phyloP scores from a whole-genome alignment of 2,888 invertebrate species.

The Acanthococcus lagerstroemiae region DNA sequence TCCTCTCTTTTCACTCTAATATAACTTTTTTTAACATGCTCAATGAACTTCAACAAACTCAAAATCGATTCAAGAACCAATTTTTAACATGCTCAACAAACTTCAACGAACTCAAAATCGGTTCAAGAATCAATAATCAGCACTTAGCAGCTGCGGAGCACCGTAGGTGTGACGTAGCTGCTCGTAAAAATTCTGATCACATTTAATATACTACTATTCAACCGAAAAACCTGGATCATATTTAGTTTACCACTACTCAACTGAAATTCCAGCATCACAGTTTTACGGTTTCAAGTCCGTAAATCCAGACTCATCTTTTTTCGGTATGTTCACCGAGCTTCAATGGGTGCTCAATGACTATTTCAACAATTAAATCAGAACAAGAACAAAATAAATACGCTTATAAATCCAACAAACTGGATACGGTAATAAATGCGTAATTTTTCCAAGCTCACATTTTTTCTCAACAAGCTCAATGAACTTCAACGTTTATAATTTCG shows the following conservation, averaged over 20 bases:
- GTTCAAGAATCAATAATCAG: conserved; percentile 3
- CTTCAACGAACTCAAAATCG: not conserved
- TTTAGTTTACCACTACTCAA: not conserved
- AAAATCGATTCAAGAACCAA: not conserved
- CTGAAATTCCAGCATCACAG: not conserved
- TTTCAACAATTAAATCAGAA: not conserved
- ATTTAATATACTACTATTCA: not conserved
- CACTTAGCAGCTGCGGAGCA: not conserved
- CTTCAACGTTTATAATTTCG: no score
- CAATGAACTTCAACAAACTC: not conserved
- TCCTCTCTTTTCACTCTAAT: conserved; percentile 8
- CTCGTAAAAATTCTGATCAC: not conserved
- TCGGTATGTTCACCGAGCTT: conserved; percentile 4
- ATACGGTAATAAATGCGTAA: no score
- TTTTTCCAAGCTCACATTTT: conserved; percentile 1
- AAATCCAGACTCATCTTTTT: conserved; percentile 4
- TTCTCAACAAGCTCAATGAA: no score
- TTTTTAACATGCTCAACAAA: not conserved
- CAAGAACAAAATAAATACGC: not conserved
- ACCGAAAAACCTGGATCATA: not conserved
- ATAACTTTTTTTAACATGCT: not conserved
- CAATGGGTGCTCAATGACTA: conserved; percentile 2
- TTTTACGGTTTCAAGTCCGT: not conserved
- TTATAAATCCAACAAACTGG: conserved; percentile 1
- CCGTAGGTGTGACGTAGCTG: no score